Conservation (phyloP, 2,797 vertebrate species). For the Erethizon dorsatum region DNA sequence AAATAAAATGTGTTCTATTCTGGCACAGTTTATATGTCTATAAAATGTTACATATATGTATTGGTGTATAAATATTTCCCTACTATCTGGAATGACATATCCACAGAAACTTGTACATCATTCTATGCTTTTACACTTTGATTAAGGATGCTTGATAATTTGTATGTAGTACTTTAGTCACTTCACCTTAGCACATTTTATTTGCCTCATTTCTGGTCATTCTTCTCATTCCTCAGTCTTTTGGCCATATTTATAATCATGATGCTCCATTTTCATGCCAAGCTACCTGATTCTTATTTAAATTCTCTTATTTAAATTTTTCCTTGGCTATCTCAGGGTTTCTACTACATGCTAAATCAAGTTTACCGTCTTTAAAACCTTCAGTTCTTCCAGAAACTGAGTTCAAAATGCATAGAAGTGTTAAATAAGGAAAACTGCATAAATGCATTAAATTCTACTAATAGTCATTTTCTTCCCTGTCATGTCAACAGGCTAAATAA, state of each 20-base stretch:
- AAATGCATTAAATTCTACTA: conserved; percentile 4
- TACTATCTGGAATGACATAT: background rate
- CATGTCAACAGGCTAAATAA: background rate
- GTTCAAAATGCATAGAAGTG: background rate
- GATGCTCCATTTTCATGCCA: background rate
- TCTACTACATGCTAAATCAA: background rate
- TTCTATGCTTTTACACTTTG: background rate
- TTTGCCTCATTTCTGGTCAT: background rate
- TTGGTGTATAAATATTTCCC: background rate
- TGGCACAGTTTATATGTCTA: background rate
- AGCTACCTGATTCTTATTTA: background rate
- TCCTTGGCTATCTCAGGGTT: background rate
- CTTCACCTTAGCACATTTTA: background rate
- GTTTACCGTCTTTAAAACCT: background rate
- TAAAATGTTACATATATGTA: background rate
- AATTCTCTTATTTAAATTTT: background rate
- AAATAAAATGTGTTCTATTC: background rate
- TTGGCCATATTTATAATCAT: background rate
- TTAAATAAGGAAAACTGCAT: conserved; percentile 35
- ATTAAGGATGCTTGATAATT: background rate
- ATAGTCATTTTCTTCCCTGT: background rate
- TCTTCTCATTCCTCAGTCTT: background rate
- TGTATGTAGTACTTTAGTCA: background rate
- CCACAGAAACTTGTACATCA: background rate
- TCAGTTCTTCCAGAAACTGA: conserved; percentile 17